phyloP scores from a whole-genome alignment of 2,797 vertebrate species.

The Luscinia luscinia region DNA sequence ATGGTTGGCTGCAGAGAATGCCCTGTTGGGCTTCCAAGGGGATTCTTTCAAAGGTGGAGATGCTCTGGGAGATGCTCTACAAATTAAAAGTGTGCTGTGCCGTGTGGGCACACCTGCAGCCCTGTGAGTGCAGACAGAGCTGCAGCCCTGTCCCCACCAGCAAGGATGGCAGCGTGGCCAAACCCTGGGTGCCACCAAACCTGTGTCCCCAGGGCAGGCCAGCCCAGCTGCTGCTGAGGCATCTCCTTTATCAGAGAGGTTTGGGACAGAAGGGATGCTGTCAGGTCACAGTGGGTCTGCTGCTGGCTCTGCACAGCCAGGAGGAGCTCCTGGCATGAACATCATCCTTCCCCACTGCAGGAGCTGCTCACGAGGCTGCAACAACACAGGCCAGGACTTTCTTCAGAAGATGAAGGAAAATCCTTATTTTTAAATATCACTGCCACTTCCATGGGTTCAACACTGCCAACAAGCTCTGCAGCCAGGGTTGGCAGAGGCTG shows the following conservation, averaged over 20 bases:
- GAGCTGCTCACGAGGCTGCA: background rate
- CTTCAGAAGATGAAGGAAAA: background rate
- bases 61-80: background rate
- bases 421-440: background rate
- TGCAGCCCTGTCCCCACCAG: no score
- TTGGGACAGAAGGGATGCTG: background rate
- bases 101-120: background rate
- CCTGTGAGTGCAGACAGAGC: background rate
- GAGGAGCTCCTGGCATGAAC: rapidly evolving
- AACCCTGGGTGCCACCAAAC: background rate
- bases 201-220: rapidly evolving
- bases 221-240: rapidly evolving
- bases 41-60: background rate
- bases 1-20: rapidly evolving
- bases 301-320: rapidly evolving
- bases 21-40: background rate
- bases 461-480: background rate
- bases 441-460: background rate
- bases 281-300: rapidly evolving
- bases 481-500: background rate
- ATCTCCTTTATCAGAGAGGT: background rate
- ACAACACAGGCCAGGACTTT: background rate
- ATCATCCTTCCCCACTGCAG: rapidly evolving
- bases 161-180: rapidly evolving
- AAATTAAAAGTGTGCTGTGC: background rate